Percentiles rank a stretch among this genome's conserved stretches.
These are phyloP conservation scores for Lerista edwardsae DNA, from an alignment of 2,797 vertebrate genomes.

Conservation along the genomic window DNA sequence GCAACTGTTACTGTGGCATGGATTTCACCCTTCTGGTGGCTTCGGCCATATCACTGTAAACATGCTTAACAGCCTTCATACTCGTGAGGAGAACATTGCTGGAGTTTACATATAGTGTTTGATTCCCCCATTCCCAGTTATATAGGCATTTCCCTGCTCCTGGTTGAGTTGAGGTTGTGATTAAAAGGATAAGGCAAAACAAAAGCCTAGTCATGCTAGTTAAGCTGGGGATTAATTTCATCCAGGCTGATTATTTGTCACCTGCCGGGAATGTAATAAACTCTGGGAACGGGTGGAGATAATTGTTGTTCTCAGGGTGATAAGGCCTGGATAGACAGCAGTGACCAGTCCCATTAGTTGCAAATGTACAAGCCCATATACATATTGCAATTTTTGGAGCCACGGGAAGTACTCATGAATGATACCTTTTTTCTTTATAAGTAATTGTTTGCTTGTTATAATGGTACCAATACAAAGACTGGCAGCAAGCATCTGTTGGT, in stretches of 20 bases:
- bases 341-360: conserved; percentile 39
- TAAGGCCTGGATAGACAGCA: conserved; percentile 41
- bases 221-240: background rate
- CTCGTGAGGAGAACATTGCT: background rate
- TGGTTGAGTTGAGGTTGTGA: background rate
- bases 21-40: background rate
- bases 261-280: conserved; percentile 49
- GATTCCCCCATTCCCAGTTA: too few relatives aligned
- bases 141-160: background rate
- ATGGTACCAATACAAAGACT: background rate
- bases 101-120: background rate
- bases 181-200: background rate
- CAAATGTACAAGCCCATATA: conserved; percentile 18
- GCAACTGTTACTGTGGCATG: background rate
- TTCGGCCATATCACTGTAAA: background rate
- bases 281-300: background rate
- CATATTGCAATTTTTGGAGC: background rate
- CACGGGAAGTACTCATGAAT: background rate
- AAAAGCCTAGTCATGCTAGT: background rate
- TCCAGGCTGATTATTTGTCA: conserved; percentile 6
- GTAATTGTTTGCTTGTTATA: too few relatives aligned
- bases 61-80: background rate
- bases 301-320: conserved; percentile 44
- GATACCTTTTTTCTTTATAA: too few relatives aligned
- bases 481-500: too few relatives aligned